phyloP scores from a whole-genome alignment of 2,888 invertebrate species.

The Schizaphis graminum region DNA sequence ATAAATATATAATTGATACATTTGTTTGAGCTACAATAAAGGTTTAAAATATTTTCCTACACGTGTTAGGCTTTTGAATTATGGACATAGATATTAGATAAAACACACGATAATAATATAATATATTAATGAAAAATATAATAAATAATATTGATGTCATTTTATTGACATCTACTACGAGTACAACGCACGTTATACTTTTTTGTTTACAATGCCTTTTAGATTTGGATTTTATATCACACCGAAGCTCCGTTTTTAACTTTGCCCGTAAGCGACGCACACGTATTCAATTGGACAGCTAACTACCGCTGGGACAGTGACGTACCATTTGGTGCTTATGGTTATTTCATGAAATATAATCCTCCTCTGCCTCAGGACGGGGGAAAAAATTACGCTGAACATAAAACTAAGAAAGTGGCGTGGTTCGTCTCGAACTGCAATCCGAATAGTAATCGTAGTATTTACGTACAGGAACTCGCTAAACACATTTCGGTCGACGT shows the following conservation, averaged over 20 bases:
- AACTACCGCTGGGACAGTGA: slow-evolving; percentile 96
- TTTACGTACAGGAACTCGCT: slow-evolving; percentile 87
- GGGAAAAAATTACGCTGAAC: slow-evolving; percentile 84
- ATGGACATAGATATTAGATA: neutral
- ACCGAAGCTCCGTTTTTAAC: slow-evolving; percentile 97
- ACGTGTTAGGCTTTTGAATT: too few relatives aligned
- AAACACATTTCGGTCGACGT: slow-evolving; percentile 92
- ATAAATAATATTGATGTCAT: too few relatives aligned
- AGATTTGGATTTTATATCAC: slow-evolving; percentile 93
- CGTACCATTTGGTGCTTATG: slow-evolving; percentile 96
- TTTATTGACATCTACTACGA: neutral
- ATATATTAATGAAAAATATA: too few relatives aligned
- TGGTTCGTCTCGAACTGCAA: slow-evolving; percentile 99
- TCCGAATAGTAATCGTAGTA: slow-evolving; percentile 88
- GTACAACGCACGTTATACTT: too few relatives aligned
- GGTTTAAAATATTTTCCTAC: neutral
- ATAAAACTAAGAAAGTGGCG: slow-evolving; percentile 94
- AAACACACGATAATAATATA: neutral
- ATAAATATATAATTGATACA: neutral
- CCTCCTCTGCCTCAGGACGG: slow-evolving; percentile 74
- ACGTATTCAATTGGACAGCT: slow-evolving; percentile 96
- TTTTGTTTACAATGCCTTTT: slow-evolving; percentile 67
- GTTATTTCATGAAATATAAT: slow-evolving; percentile 84
- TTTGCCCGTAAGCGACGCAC: slow-evolving; percentile 81
- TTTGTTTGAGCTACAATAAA: neutral